Evolutionary conservation across 2,888 invertebrate genomes (phyloP), one percentile per base, ranked within the genome.

Genomic region (Apamea sordens): DNA sequence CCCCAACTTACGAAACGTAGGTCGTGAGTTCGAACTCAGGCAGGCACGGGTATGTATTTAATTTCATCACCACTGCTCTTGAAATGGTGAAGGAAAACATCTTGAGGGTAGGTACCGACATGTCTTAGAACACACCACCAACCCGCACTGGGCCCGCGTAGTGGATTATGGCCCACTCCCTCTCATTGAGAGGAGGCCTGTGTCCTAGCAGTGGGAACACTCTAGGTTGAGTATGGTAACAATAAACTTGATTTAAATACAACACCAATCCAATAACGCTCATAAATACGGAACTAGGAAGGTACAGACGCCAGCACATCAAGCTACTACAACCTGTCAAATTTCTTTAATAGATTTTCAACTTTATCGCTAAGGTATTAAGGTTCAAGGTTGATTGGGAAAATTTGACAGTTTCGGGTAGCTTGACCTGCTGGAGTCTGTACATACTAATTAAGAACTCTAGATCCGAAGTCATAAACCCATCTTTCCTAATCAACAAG

Each of bases 391-490:
- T n/a, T n/a, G n/a, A n/a, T n/a, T n/a, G n/a, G n/a, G n/a, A n/a
- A n/a, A 32, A 32, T 32, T 32, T 2, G 32, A 32, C 32, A 32
- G 2, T 1, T 32, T 32, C 1, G 1, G 2, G 32, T 32, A 32
- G 32, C 32, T 32, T 32, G 32, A 32, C 2, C 1, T 32, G 32
- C 32, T 32, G 32, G 32, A 1, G 32, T 32, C 32, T 32, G 32
- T 36, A 36, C 56, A 18, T 15, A 32, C 50, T 61, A 71, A 36
- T 68, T 36, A 5, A 53, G 28, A 80, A 71, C 11, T 21, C 41
- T 32, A 44, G 5, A 32, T n/a, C 24, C 41, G 18, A 59, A 36
- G 8, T 64, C 56, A 28, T 76, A 79, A 72, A 73, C 7, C 44
- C 3, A 68, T n/a, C 53, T 50, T 10, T 18, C 5, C 56, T 59